Conservation (phyloP, 2,888 invertebrate genomes). For the Cepaea hortensis region DNA sequence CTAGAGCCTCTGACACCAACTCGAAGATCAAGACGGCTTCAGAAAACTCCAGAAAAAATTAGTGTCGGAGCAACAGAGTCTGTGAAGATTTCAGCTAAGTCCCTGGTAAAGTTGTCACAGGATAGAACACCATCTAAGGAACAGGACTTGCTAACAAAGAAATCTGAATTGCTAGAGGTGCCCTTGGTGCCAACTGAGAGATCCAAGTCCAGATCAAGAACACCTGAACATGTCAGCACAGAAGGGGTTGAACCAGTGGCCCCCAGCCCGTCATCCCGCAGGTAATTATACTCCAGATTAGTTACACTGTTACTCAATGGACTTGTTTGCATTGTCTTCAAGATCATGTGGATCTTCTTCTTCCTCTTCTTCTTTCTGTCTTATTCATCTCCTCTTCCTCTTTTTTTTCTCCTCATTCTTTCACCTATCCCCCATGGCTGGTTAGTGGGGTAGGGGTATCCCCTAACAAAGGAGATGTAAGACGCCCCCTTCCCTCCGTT, state of each 20-base stretch:
- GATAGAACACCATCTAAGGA: not conserved
- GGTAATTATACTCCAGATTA: conserved; percentile 3
- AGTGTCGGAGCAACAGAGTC: not conserved
- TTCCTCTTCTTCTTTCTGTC: too few species aligned
- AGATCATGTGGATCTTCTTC: too few species aligned
- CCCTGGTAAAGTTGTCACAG: not conserved
- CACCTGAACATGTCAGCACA: conserved; percentile 2
- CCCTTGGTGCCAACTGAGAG: not conserved
- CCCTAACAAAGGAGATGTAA: too few species aligned
- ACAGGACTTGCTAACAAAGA: not conserved
- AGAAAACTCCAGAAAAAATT: conserved; percentile 17
- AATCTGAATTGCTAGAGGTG: not conserved
- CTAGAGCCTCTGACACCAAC: conserved; percentile 24
- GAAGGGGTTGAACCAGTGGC: conserved; percentile 8
- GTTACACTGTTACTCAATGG: not conserved
- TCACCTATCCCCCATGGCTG: too few species aligned
- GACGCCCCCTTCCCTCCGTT: too few species aligned
- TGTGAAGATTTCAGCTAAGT: not conserved
- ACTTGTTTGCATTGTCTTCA: too few species aligned
- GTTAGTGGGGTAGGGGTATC: too few species aligned
- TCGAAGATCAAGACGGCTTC: conserved; percentile 23
- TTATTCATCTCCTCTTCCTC: too few species aligned
- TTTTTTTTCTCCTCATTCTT: too few species aligned
- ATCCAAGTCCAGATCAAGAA: not conserved
- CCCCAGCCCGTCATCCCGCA: not conserved